Conservation (phyloP, 1,140 invertebrate genomes). For the Anoplolepis gracilipes region DNA sequence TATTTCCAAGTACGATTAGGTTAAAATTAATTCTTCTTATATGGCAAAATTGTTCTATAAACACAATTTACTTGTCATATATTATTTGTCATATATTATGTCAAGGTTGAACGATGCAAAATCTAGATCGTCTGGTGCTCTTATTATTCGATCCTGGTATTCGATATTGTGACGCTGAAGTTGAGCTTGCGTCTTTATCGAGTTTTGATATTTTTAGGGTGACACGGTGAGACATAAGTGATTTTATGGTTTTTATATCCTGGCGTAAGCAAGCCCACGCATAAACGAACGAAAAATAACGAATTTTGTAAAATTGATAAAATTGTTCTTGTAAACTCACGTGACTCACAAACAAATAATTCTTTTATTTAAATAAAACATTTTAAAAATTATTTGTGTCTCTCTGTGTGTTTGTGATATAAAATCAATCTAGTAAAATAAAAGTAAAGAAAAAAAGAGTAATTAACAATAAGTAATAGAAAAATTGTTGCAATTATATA, state of each 20-base stretch:
- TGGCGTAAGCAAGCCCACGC: neutral
- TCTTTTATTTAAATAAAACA: neutral
- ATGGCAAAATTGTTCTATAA: neutral
- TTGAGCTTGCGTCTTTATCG: neutral
- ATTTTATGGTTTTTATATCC: neutral
- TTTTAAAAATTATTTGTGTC: neutral
- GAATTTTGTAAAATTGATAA: neutral
- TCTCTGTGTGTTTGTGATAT: too few species aligned
- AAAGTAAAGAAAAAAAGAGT: neutral
- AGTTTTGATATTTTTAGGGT: constrained; percentile 57
- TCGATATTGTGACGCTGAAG: constrained; percentile 9
- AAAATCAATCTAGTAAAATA: too few species aligned
- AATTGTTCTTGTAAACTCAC: neutral
- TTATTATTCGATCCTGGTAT: neutral
- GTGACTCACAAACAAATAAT: neutral
- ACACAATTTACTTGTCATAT: neutral
- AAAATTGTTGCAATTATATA: neutral
- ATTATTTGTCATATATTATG: constrained; percentile 46
- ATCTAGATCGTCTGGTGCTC: constrained; percentile 51
- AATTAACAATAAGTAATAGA: neutral
- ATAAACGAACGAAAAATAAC: neutral
- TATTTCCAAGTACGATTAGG: neutral
- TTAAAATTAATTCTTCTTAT: neutral
- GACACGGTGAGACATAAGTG: neutral
- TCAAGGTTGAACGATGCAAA: constrained; percentile 61